A percentile compares a stretch with the other conserved stretches of the same genome.
phyloP scores from a whole-genome alignment of 2,888 invertebrate species.

The Ischnus inquisitorius region DNA sequence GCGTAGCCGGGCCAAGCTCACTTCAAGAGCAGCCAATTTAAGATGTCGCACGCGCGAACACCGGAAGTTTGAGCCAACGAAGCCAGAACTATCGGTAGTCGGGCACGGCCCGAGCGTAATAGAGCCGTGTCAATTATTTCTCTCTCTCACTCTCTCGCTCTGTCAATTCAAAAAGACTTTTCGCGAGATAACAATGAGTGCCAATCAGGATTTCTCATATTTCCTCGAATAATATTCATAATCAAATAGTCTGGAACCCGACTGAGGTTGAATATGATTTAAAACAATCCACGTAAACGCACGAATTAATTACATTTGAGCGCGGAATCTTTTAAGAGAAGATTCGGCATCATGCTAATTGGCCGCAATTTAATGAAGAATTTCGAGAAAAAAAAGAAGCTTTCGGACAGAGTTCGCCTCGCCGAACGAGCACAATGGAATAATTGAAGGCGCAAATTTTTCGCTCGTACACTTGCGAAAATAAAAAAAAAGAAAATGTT shows the following conservation, averaged over 20 bases:
- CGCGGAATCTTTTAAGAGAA: neutral
- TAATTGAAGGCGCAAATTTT: constrained; percentile 1
- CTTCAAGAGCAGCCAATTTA: constrained; percentile 65
- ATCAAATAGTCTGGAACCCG: constrained; percentile 21
- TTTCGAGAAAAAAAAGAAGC: neutral
- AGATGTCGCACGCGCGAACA: constrained; percentile 56
- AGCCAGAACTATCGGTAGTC: neutral
- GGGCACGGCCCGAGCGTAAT: constrained; percentile 38
- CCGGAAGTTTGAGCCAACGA: constrained; percentile 56
- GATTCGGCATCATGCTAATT: neutral
- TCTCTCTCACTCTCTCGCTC: constrained; percentile 4
- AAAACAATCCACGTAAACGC: neutral
- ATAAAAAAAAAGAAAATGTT: neutral
- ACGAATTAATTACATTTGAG: neutral
- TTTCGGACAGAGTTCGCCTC: neutral
- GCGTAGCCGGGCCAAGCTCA: constrained; percentile 39
- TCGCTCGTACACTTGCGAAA: neutral
- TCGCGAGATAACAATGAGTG: constrained; percentile 58
- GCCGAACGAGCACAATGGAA: constrained; percentile 10
- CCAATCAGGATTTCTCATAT: constrained; percentile 59
- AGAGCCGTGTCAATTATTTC: constrained; percentile 58
- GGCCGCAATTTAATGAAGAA: neutral
- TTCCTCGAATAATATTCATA: constrained; percentile 43
- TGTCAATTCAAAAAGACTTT: constrained; percentile 57
- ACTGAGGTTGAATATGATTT: neutral